Conservation (phyloP, 2,113 vertebrate genomes). For the Oxyruncus cristatus region DNA sequence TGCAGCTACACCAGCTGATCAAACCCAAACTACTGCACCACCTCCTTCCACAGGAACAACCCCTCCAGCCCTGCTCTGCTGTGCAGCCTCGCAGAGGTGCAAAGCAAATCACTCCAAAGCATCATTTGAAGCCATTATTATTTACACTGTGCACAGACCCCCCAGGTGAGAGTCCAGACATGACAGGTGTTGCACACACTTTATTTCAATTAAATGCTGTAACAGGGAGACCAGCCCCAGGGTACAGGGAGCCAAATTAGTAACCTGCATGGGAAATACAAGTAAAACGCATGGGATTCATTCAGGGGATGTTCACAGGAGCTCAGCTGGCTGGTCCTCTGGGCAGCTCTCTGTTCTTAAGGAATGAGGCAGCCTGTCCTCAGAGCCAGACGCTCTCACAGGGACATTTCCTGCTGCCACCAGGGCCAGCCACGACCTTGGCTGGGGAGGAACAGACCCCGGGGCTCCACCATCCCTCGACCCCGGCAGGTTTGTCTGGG, state of each 20-base stretch:
- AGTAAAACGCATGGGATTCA: neutral
- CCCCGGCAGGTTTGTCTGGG: neutral
- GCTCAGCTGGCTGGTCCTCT: neutral
- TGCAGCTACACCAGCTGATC: neutral
- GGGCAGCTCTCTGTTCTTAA: neutral
- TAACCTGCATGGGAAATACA: neutral
- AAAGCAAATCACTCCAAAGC: neutral
- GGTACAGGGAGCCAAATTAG: neutral
- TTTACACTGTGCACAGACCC: neutral
- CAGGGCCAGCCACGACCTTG: accelerated
- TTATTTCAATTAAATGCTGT: neutral
- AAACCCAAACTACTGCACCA: neutral
- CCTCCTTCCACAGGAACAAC: neutral
- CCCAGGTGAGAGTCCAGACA: neutral
- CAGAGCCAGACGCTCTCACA: neutral
- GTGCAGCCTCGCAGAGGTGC: neutral
- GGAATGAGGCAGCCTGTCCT: neutral
- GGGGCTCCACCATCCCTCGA: neutral
- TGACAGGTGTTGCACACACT: neutral
- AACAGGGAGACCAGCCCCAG: neutral
- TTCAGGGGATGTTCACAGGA: neutral
- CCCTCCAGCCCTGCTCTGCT: neutral
- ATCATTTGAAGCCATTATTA: neutral
- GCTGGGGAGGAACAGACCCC: neutral
- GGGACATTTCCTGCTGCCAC: neutral